Evolutionary conservation across 2,797 vertebrate species (phyloP).

Genomic region (Eulemur mongoz): DNA sequence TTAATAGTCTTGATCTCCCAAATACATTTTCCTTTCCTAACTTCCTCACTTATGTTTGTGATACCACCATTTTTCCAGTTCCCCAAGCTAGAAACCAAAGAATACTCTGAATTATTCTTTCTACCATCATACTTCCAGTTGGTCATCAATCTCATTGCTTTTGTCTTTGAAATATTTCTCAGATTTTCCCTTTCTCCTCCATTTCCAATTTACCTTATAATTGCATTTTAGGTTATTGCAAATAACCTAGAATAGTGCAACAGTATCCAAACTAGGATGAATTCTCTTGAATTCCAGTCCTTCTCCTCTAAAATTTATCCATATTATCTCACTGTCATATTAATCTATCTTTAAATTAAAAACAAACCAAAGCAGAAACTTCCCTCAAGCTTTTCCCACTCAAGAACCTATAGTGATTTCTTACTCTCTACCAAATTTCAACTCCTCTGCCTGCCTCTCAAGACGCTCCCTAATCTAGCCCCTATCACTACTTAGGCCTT

Average conservation of each 20-base stretch:
- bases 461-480: not conserved
- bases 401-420: constrained; percentile 33
- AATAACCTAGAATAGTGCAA: not conserved
- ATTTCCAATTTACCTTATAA: constrained; percentile 30
- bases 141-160: not conserved
- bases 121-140: not conserved
- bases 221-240: not conserved
- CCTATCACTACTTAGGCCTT: not conserved
- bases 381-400: not conserved
- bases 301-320: not conserved
- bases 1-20: not conserved
- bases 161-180: constrained; percentile 48
- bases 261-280: not conserved
- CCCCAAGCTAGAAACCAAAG: constrained; percentile 14
- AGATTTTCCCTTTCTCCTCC: constrained; percentile 17
- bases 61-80: not conserved
- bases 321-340: not conserved
- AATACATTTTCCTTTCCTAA: not conserved
- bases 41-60: not conserved
- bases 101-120: constrained; percentile 28
- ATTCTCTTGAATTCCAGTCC: not conserved
- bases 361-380: constrained; percentile 19
- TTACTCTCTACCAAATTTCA: not conserved
- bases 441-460: not conserved
- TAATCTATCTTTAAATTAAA: constrained; percentile 39